These are phyloP conservation scores for Platichthys stellatus DNA, from an alignment of 2,113 vertebrate genomes.

Conservation along the genomic window DNA sequence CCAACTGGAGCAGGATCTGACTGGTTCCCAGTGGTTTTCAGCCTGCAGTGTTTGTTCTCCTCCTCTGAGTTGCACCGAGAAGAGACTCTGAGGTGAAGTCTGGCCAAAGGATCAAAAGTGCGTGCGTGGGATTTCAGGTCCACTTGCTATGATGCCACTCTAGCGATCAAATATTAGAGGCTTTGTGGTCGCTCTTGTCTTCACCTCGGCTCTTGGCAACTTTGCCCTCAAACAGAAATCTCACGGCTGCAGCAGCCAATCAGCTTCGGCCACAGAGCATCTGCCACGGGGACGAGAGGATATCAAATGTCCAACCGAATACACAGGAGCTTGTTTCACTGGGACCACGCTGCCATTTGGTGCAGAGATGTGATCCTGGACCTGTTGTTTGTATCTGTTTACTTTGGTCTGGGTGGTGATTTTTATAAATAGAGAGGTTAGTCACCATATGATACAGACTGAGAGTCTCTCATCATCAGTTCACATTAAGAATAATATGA, in stretches of 20 bases:
- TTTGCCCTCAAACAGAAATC: no score
- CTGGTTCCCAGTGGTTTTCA: slow-evolving; percentile 2
- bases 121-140: slow-evolving; percentile 15
- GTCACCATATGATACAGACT: slow-evolving; percentile 8
- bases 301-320: slow-evolving; percentile 41
- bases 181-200: slow-evolving; percentile 28
- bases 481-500: not conserved
- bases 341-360: slow-evolving; percentile 8
- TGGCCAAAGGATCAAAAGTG: slow-evolving; percentile 24
- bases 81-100: slow-evolving; percentile 4
- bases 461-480: not conserved
- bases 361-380: slow-evolving; percentile 35
- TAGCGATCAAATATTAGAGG: slow-evolving; percentile 32
- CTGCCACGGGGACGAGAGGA: slow-evolving; percentile 8
- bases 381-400: slow-evolving; percentile 25
- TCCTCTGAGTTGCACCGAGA: slow-evolving; percentile 26
- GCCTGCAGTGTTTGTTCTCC: slow-evolving; percentile 21
- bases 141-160: not conserved
- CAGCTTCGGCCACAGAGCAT: slow-evolving; percentile 17
- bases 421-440: slow-evolving; percentile 38
- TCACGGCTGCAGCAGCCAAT: not conserved
- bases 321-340: slow-evolving; percentile 44
- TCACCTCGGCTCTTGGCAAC: not conserved
- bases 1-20: not conserved
- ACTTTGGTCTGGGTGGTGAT: slow-evolving; percentile 25